Evolutionary conservation across 2,113 vertebrate species (phyloP), one percentile per base, ranked within the genome.

Genomic region (Callorhinus ursinus): DNA sequence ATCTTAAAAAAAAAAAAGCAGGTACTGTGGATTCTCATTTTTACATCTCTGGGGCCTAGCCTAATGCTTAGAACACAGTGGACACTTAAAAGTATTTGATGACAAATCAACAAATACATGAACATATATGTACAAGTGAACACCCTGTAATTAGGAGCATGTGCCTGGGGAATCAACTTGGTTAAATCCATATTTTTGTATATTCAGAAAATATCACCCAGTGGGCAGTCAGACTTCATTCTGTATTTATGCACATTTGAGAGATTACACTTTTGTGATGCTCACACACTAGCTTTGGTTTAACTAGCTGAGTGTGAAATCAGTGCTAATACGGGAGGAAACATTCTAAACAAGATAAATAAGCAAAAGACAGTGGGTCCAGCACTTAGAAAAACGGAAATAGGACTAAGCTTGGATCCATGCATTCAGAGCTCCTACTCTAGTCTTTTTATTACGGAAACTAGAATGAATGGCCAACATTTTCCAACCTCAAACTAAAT

Each of bases 331-430:
- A 67, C 39, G 4, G 22, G 2, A 83, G 19, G 13, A 82, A 90
- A 18, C 0, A 55, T 8, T 57, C 33, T 49, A 7, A 3, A 36
- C 94, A 33, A 33, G 14, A 16, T 89, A 90, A 88, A 67, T 53
- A 57, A 61, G 33, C 4, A n/a, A 24, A 2, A 1, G 7, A 1
- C 4, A 5, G 21, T 16, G 10, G 13, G 16, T 4, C 33, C 49
- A 11, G 31, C 28, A 0, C 33, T 74, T 21, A 81, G 46, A 46
- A 46, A 79, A 51, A 33, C 49, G 10, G 33, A 39, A 22, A 39
- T 33, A 84, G 53, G 7, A 88, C 80, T 59, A 39, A 11, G 16
- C 8, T 46, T 77, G 28, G n/a, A 80, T 42, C 33, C 13, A 55
- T 0, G 5, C n/a, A 57, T 33, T 83, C 11, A 10, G 18, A 84